Evolutionary conservation across 64 coral and sea anemone genomes (phyloP), one percentile per base, ranked within the genome.

Genomic region (Porites australiensis): DNA sequence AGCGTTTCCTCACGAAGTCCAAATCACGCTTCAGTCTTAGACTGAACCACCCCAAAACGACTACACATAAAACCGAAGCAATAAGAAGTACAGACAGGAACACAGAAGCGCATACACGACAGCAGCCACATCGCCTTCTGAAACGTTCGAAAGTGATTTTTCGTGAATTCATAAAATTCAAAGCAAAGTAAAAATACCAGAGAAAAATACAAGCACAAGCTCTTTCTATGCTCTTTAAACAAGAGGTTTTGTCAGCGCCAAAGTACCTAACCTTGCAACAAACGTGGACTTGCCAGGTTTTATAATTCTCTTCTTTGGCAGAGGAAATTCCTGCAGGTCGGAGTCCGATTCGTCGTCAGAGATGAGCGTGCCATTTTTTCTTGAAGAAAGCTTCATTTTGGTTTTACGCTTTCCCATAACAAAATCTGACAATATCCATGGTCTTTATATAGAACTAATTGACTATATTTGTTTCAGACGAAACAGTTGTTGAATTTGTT

Each of bases 21-120:
- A 94, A 83, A 70, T 94, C 92, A 37, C 92, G 85, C 57, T 94
- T 94, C 46, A 94, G 70, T 21, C 92, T 87, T 63, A 94, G 65
- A 61, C 92, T 94, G 67, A 89, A 94, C 92, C 92, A 94, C 14
- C 92, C 92, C 57, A 94, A 63, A 50, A 94, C 92, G 23, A 94
- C 76, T 64, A 94, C 92, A 82, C 92, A 94, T 15, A 94, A 69
- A 50, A 94, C 79, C 15, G 92, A 94, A 16, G 92, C 92, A 4
- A 94, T 94, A 19, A 94, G 92, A 13, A 94, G 87, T 2, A 94
- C 43, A 13, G 85, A 94, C 3, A 94, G 70, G 74, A 94, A 77
- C 14, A 94, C 73, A 12, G 92, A 94, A 15, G 92, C 92, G 80
- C 92, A 94, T 49, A 87, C 88, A 43, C 92, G 55, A 69, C 92